Percentiles rank a stretch among this genome's conserved stretches.
These are phyloP conservation scores for honey bee (Apis mellifera) DNA, from an alignment of 1,140 invertebrate species.

Conservation along the genomic window Amel_HAv3.1 CM009943.2:3636501-3637000, in stretches of 20 bases:
- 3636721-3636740: background rate
- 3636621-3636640: constrained; percentile 41
- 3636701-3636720: constrained; percentile 44
- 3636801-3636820: background rate
- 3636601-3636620: constrained; percentile 56
- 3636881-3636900: no score
- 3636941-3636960: background rate
- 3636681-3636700: constrained; percentile 9
- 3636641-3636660: constrained; percentile 50
- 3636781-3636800: background rate
- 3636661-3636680: constrained; percentile 41
- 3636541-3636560: constrained; percentile 8
- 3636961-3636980: constrained; percentile 8
- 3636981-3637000: constrained; percentile 37
- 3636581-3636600: constrained; percentile 48
- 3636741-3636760: background rate
- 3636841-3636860: background rate
- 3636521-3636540: constrained; percentile 28
- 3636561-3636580: background rate
- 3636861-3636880: no score
- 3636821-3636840: background rate
- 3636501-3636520: constrained; percentile 35
- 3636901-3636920: background rate
- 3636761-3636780: background rate
- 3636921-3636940: background rate